Base-by-base conservation (phyloP, 2,797 vertebrate species). In the Martes flavigula region DNA sequence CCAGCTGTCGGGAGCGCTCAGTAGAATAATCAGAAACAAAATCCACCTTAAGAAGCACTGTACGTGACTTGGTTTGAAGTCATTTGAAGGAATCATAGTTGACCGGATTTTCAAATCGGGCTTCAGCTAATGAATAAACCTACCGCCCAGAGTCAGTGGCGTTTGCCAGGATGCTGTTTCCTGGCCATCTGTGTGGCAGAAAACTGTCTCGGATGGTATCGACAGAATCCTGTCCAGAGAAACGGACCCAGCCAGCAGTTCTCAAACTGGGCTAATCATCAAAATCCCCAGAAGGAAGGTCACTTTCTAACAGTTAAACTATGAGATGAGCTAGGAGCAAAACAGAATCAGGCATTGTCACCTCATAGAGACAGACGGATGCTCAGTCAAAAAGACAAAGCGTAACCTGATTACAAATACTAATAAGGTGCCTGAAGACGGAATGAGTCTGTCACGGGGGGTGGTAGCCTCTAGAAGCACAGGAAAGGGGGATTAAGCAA, bases 41-140 rank as follows among this genome's bases (percentile, higher is more conserved):
- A 48, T 58, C 91, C 87, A 77, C 35, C 46, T 70, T 30, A 27
- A 94, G 64, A 73, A 94, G 40, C 51, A 68, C 54, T 90, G 25
- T 54, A 48, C 73, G 40, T 70, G 82, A 79, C 82, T 93, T 90
- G 18, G 95, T 97, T 72, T 89, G 35, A 38, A 91, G 62, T 75
- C 56, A 54, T 85, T 56, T 83, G 62, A 95, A 95, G 93, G 81
- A 92, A 93, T 87, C 64, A 48, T 25, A 75, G 78, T 86, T 94
- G 38, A 95, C 9, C 81, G 73, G 43, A 48, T 90, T 93, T 96
- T 94, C 21, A 81, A 93, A 89, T 51, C 89, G 73, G 79, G 79
- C 86, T 97, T 95, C 30, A 60, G 68, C 21, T 87, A 77, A 95
- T 66, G 60, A 94, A 92, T 68, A 84, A 90, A 93, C 86, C 17